A percentile compares a stretch with the other conserved stretches of the same genome.
Conservation (phyloP, 2,888 invertebrate genomes). For the Apoda limacodes region DNA sequence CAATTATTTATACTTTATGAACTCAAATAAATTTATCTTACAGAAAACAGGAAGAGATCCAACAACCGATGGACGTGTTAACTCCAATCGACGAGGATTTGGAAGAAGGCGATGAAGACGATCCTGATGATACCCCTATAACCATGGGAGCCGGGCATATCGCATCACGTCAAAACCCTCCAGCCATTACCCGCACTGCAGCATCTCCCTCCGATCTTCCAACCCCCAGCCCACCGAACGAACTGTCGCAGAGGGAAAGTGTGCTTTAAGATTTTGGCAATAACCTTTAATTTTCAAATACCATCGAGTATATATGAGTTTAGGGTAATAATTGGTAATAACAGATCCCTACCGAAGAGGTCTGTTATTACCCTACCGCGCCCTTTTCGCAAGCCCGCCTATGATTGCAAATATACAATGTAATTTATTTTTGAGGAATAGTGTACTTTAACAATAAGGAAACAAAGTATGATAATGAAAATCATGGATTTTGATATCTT, state of each 20-base stretch:
- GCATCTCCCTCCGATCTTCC: conserved; percentile 73
- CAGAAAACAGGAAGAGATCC: conserved; percentile 70
- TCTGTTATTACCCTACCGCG: too few species aligned
- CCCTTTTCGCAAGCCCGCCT: too few species aligned
- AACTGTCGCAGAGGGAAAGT: conserved; percentile 76
- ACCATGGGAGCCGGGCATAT: conserved; percentile 67
- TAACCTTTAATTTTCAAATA: conserved; percentile 7
- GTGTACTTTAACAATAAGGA: too few species aligned
- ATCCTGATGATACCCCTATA: conserved; percentile 76
- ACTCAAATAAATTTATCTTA: neutral
- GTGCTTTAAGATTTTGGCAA: conserved; percentile 72
- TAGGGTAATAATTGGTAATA: conserved; percentile 9
- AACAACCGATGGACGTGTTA: conserved; percentile 76
- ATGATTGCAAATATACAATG: too few species aligned
- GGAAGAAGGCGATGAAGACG: conserved; percentile 79
- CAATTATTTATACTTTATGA: too few species aligned
- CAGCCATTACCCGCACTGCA: conserved; percentile 83
- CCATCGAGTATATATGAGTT: conserved; percentile 11
- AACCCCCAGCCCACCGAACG: conserved; percentile 26
- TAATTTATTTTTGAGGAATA: too few species aligned
- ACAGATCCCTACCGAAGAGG: too few species aligned
- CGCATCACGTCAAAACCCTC: conserved; percentile 58
- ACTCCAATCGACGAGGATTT: conserved; percentile 85
- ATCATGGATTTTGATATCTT: too few species aligned
- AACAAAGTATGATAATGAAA: too few species aligned